These are phyloP conservation scores for Cheilosia soror DNA, from an alignment of 2,888 invertebrate species.

Conservation along the genomic window DNA sequence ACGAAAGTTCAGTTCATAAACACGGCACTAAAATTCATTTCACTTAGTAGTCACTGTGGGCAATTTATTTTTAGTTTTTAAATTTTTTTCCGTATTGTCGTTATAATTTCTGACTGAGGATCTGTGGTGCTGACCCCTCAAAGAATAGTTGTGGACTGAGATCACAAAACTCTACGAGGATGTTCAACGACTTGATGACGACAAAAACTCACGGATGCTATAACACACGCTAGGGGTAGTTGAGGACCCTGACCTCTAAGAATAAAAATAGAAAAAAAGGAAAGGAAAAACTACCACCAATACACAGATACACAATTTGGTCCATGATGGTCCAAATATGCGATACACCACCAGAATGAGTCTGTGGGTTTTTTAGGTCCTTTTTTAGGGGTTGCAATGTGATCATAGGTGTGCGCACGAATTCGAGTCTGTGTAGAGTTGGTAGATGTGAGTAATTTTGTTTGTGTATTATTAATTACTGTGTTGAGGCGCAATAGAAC, in stretches of 20 bases:
- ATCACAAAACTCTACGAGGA: conserved; percentile 78
- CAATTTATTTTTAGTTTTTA: conserved; percentile 74
- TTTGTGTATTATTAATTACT: conserved; percentile 62
- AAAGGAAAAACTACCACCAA: conserved; percentile 42
- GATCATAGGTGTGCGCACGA: conserved; percentile 59
- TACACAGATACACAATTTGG: conserved; percentile 38
- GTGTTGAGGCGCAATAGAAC: conserved; percentile 58
- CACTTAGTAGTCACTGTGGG: conserved; percentile 30
- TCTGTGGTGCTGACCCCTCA: conserved; percentile 82
- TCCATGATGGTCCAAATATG: conserved; percentile 46
- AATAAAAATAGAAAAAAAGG: conserved; percentile 68
- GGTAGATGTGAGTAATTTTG: conserved; percentile 53
- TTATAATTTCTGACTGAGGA: conserved; percentile 59
- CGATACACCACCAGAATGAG: conserved; percentile 36
- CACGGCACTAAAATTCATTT: conserved; percentile 14
- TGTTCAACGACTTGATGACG: conserved; percentile 77
- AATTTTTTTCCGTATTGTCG: conserved; percentile 38
- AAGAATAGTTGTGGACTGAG: conserved; percentile 83
- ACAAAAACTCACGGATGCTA: conserved; percentile 68
- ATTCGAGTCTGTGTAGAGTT: conserved; percentile 9
- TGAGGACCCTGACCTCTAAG: conserved; percentile 74
- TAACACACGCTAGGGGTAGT: conserved; percentile 65
- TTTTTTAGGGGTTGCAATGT: conserved; percentile 68
- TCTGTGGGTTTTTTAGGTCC: conserved; percentile 36
- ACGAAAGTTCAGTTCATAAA: conserved; percentile 30